Base-by-base conservation (phyloP, 2,113 vertebrate genomes). In the Tauraco erythrolophus region DNA sequence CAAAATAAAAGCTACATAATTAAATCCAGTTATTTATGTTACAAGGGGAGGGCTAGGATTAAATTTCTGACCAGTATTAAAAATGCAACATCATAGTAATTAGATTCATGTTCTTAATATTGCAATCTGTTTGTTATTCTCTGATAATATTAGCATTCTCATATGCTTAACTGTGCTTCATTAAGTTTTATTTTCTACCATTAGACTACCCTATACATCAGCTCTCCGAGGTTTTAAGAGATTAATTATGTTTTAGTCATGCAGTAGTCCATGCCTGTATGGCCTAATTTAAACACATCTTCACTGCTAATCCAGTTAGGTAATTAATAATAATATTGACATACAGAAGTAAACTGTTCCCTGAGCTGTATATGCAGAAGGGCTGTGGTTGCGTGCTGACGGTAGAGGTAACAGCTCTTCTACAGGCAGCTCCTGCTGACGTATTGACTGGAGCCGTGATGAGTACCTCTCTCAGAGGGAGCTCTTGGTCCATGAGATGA, bases 321-420 rank as follows among this genome's bases (percentile, higher is more conserved):
- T 94, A 94, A 93, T 95, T 96, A 97, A 87, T 90, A 91, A 92
- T 88, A 91, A 94, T 77, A 76, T 51, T 94, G 85, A 97, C 92
- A 50, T 79, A 65, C 62, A 71, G 50, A 93, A 89, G 70, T 85
- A 75, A 87, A 66, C 24, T 61, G 19, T 68, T 94, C 33, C 65
- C 76, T 69, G 74, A 87, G 37, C 22, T 43, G 24, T 84, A 1
- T 62, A 13, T 28, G 15, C 66, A 60, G 66, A 72, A 37, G 7
- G 33, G 27, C 5, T 74, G 35, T 53, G 43, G 22, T 3, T 85
- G 33, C 2, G 2, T 37, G 54, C 4, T 21, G 48, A 13, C 33
- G 22, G 7, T 35, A 19, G 23, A 71, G 62, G 22, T 53, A 72
- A 24, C 17, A 61, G 16, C 39, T 48, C 27, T n/a, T 43, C 62